Conservation (phyloP, 2,888 invertebrate species). For the Eucriotettix oculatus region DNA sequence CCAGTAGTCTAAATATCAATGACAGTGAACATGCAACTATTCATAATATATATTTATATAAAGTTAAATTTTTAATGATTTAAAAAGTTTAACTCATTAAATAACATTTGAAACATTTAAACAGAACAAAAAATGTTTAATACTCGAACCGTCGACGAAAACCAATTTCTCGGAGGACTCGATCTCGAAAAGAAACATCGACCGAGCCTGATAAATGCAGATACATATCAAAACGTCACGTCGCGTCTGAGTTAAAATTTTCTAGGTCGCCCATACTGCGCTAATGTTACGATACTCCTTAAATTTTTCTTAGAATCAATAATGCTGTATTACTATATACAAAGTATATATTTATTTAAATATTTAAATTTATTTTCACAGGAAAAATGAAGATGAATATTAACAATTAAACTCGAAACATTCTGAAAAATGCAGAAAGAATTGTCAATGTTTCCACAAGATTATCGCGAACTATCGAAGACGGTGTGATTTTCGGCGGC, state of each 20-base stretch:
- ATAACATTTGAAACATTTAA: background rate
- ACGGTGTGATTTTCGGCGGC: too few relatives aligned
- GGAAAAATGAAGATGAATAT: background rate
- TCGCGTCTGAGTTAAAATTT: background rate
- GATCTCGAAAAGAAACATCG: background rate
- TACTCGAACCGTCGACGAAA: background rate
- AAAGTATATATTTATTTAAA: background rate
- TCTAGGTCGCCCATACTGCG: background rate
- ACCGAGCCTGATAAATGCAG: background rate
- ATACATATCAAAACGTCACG: background rate
- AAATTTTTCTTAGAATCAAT: background rate
- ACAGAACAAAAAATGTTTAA: background rate
- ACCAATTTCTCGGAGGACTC: background rate
- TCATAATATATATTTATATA: background rate
- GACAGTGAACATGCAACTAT: slow-evolving; percentile 8
- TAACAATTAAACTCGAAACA: background rate
- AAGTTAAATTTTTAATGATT: background rate
- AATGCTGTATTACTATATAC: slow-evolving; percentile 1
- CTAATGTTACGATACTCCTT: background rate
- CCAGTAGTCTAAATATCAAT: slow-evolving; percentile 1
- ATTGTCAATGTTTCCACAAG: background rate
- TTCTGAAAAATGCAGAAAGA: background rate
- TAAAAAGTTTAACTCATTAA: background rate
- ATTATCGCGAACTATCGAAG: background rate
- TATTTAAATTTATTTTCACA: background rate